Conservation (phyloP, 2,113 vertebrate genomes). For the Melanotaenia duboulayi region DNA sequence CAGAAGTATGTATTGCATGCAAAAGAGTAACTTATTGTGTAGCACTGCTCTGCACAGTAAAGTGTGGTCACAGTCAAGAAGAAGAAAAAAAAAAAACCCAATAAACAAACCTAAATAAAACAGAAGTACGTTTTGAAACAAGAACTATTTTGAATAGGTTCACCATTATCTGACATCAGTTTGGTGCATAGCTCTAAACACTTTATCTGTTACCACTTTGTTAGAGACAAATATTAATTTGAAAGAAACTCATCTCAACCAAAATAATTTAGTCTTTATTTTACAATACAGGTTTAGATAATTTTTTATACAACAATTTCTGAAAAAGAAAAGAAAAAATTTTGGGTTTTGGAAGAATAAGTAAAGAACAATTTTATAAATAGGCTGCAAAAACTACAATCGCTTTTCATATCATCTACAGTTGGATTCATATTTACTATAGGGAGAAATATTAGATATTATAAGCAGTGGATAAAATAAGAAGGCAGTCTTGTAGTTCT, state of each 20-base stretch:
- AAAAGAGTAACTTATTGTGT: background rate
- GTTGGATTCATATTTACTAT: conserved; percentile 15
- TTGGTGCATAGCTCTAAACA: background rate
- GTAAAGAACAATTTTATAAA: conserved; percentile 50
- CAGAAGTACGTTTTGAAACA: conserved; percentile 55
- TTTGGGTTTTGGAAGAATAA: background rate
- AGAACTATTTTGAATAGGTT: conserved; percentile 36
- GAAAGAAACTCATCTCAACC: background rate
- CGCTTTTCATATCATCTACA: conserved; percentile 20
- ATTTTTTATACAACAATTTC: conserved; percentile 49
- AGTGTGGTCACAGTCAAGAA: conserved; percentile 31
- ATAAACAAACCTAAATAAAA: conserved; percentile 11
- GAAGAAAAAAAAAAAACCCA: too few relatives aligned
- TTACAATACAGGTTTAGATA: conserved; percentile 20
- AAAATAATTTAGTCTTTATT: conserved; percentile 46
- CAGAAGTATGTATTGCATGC: background rate
- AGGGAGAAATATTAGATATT: conserved; percentile 34
- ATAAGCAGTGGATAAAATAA: background rate
- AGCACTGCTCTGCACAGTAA: conserved; percentile 4
- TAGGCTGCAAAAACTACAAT: conserved; percentile 20
- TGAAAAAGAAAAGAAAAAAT: conserved; percentile 31
- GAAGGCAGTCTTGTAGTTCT: background rate
- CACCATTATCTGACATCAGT: background rate
- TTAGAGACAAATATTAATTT: background rate
- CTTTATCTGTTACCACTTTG: background rate